A percentile compares a stretch with the other conserved stretches of the same genome.
Evolutionary conservation across 2,888 invertebrate genomes (phyloP).

Genomic region (Drosophila meridiana): DNA sequence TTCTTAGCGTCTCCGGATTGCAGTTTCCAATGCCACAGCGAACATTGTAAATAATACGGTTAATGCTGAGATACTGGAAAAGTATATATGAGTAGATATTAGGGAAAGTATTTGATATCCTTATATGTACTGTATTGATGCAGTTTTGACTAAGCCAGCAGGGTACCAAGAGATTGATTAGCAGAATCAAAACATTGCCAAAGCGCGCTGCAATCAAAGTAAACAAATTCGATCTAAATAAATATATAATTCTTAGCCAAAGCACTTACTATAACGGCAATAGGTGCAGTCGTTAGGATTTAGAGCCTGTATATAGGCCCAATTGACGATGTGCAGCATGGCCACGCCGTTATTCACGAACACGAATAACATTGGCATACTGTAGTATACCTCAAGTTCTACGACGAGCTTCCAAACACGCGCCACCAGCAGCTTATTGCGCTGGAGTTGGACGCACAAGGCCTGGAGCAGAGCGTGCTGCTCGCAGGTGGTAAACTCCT

Average conservation of each 20-base stretch:
- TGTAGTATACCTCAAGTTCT: slow-evolving; percentile 68
- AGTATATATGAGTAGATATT: neutral
- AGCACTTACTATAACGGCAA: slow-evolving; percentile 50
- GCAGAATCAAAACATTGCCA: slow-evolving; percentile 31
- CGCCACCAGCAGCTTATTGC: slow-evolving; percentile 65
- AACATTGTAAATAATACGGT: slow-evolving; percentile 67
- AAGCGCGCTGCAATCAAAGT: slow-evolving; percentile 59
- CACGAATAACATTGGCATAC: slow-evolving; percentile 61
- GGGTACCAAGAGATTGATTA: slow-evolving; percentile 62
- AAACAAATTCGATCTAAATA: neutral
- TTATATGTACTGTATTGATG: slow-evolving; percentile 40
- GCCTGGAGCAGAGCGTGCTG: slow-evolving; percentile 22
- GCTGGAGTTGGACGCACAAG: slow-evolving; percentile 57
- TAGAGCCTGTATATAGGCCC: slow-evolving; percentile 62
- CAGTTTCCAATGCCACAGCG: slow-evolving; percentile 36
- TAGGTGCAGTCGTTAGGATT: slow-evolving; percentile 32
- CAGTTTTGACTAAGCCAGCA: slow-evolving; percentile 76
- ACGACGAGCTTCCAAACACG: slow-evolving; percentile 73
- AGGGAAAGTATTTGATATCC: too few species aligned
- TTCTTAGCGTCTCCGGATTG: slow-evolving; percentile 44
- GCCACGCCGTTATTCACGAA: slow-evolving; percentile 67
- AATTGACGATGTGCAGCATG: slow-evolving; percentile 72
- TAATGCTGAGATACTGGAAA: slow-evolving; percentile 71
- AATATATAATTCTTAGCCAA: neutral
- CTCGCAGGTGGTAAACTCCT: slow-evolving; percentile 44